Conservation (phyloP, 2,888 invertebrate species). For the Lycophotia porphyrea region DNA sequence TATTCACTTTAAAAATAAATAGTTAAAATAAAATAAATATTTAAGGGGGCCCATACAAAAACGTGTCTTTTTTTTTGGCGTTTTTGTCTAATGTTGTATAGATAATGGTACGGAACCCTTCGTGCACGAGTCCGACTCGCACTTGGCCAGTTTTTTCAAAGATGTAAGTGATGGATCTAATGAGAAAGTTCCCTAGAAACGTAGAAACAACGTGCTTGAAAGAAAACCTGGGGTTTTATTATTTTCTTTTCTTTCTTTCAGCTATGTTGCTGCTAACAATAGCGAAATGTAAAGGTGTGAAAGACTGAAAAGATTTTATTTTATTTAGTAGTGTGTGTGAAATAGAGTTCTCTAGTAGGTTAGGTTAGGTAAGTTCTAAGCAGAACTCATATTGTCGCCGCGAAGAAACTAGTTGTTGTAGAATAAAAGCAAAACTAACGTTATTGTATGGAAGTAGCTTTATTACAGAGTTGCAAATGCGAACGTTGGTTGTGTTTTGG, state of each 20-base stretch:
- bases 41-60: no score
- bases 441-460: constrained; percentile 5
- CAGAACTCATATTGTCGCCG: neutral
- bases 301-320: constrained; percentile 44
- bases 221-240: constrained; percentile 29
- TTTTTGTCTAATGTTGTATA: no score
- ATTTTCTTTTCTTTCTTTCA: constrained; percentile 24
- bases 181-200: constrained; percentile 36
- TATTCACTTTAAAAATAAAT: no score
- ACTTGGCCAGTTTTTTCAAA: no score
- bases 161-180: constrained; percentile 47
- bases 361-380: constrained; percentile 12
- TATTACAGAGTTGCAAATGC: neutral
- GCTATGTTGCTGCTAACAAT: constrained; percentile 48
- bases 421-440: neutral
- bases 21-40: no score
- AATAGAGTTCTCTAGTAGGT: constrained; percentile 31
- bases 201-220: constrained; percentile 21
- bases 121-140: no score
- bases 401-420: constrained; percentile 9
- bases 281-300: constrained; percentile 34
- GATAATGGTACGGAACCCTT: no score
- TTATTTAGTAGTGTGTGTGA: constrained; percentile 41
- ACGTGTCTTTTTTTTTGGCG: no score
- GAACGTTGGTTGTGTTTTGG: neutral